A percentile compares a stretch with the other conserved stretches of the same genome.
phyloP scores from a whole-genome alignment of 2,888 invertebrate genomes.

The Calameuta filiformis region DNA sequence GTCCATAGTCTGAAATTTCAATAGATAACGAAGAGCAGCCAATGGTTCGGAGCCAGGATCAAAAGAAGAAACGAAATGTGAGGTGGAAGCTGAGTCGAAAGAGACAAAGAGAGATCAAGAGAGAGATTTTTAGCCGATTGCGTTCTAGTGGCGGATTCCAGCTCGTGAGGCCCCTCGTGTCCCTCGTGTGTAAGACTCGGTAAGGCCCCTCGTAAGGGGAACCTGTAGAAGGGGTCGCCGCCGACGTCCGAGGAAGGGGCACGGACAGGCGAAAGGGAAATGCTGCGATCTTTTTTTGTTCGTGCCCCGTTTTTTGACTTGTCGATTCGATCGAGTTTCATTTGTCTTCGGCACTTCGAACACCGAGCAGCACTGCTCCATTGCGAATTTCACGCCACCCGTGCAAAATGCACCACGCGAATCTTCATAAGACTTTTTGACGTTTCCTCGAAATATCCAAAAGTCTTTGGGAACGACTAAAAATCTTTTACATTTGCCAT shows the following conservation, averaged over 20 bases:
- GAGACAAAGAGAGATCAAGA: too few species aligned
- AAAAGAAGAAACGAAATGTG: too few species aligned
- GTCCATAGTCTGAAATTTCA: too few species aligned
- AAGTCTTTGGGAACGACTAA: too few species aligned
- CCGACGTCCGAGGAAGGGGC: background rate
- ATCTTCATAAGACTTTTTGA: constrained; percentile 2
- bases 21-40: too few species aligned
- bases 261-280: constrained; percentile 61
- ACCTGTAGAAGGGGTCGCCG: background rate
- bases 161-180: constrained; percentile 1
- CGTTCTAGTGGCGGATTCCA: background rate
- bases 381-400: constrained; percentile 8
- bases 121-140: too few species aligned
- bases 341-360: constrained; percentile 58
- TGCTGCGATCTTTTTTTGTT: constrained; percentile 28
- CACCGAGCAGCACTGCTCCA: constrained; percentile 24
- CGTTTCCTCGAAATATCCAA: too few species aligned
- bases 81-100: too few species aligned
- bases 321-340: constrained; percentile 58
- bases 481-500: too few species aligned
- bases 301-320: constrained; percentile 58
- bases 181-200: constrained; percentile 2
- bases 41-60: too few species aligned
- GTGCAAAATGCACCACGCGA: constrained; percentile 31
- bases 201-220: background rate